These are phyloP conservation scores for Alitta virens DNA, from an alignment of 2,888 invertebrate genomes.

Conservation along the genomic window DNA sequence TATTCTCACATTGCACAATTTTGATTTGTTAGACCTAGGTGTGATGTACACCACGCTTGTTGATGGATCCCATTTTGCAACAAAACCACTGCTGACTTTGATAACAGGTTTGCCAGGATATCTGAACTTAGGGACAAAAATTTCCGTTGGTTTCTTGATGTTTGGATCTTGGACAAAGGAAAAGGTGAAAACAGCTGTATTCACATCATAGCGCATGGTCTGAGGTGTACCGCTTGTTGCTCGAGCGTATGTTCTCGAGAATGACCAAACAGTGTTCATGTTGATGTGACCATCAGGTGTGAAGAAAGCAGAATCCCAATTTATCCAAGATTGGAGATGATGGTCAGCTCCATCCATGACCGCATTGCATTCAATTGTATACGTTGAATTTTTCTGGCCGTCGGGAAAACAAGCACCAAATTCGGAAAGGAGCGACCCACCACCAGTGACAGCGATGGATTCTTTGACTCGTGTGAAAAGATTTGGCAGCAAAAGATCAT, in stretches of 20 bases:
- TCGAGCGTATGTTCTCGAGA: slow-evolving; percentile 33
- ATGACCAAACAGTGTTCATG: slow-evolving; percentile 15
- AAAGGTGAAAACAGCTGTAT: slow-evolving; percentile 2
- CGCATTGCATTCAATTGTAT: slow-evolving; percentile 36
- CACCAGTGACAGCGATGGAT: slow-evolving; percentile 30
- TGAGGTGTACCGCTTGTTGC: slow-evolving; percentile 34
- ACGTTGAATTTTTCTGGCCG: slow-evolving; percentile 20
- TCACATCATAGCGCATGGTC: slow-evolving; percentile 27
- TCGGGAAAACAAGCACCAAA: slow-evolving; percentile 40
- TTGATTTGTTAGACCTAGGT: no score
- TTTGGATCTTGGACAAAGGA: slow-evolving; percentile 24
- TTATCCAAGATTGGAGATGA: slow-evolving; percentile 41
- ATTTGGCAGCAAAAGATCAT: slow-evolving; percentile 28
- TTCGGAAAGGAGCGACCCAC: slow-evolving; percentile 39
- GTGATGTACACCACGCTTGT: no score
- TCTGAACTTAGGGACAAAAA: slow-evolving; percentile 33
- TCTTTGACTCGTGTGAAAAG: slow-evolving; percentile 26
- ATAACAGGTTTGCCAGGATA: slow-evolving; percentile 30
- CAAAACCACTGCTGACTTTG: no score
- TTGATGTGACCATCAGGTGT: slow-evolving; percentile 25
- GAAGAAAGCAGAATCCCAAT: slow-evolving; percentile 42
- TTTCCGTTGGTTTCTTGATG: slow-evolving; percentile 32
- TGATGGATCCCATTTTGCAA: no score
- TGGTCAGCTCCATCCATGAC: slow-evolving; percentile 34
- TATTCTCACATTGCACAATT: no score